Conservation (phyloP, 2,113 vertebrate species). For the Triplophysa rosa region DNA sequence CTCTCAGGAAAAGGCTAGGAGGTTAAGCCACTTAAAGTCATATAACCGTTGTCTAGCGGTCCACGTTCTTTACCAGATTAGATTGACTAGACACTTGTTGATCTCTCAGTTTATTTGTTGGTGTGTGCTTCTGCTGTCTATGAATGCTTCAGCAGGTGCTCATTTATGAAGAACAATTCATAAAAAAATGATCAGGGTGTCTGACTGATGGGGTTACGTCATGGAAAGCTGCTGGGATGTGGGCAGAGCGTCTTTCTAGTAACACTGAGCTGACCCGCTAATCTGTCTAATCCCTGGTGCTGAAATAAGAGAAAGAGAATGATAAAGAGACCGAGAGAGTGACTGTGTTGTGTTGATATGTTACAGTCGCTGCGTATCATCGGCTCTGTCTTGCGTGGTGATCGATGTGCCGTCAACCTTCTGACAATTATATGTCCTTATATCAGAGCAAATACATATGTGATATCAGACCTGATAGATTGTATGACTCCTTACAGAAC, state of each 20-base stretch:
- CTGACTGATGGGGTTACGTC: slow-evolving; percentile 5
- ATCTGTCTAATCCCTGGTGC: slow-evolving; percentile 33
- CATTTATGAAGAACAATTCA: background rate
- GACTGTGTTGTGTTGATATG: background rate
- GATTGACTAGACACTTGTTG: slow-evolving; percentile 14
- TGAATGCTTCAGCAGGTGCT: background rate
- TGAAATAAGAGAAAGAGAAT: background rate
- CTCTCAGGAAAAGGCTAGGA: background rate
- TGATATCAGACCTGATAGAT: background rate
- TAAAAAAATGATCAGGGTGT: slow-evolving; percentile 4
- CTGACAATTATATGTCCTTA: too few relatives aligned
- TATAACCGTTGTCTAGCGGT: slow-evolving; percentile 1
- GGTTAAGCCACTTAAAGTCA: slow-evolving; percentile 10
- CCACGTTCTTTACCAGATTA: background rate
- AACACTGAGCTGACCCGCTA: slow-evolving; percentile 32
- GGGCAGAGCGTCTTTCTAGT: slow-evolving; percentile 6
- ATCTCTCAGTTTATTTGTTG: background rate
- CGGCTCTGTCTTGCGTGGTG: background rate
- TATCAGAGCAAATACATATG: too few relatives aligned
- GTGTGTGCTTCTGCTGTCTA: background rate
- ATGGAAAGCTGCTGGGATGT: slow-evolving; percentile 23
- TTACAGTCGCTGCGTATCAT: background rate
- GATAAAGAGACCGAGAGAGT: background rate
- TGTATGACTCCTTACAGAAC: background rate
- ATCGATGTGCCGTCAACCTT: background rate